Evolutionary conservation across 2,888 invertebrate species (phyloP), one percentile per base, ranked within the genome.

Genomic region (Morpho achilles): DNA sequence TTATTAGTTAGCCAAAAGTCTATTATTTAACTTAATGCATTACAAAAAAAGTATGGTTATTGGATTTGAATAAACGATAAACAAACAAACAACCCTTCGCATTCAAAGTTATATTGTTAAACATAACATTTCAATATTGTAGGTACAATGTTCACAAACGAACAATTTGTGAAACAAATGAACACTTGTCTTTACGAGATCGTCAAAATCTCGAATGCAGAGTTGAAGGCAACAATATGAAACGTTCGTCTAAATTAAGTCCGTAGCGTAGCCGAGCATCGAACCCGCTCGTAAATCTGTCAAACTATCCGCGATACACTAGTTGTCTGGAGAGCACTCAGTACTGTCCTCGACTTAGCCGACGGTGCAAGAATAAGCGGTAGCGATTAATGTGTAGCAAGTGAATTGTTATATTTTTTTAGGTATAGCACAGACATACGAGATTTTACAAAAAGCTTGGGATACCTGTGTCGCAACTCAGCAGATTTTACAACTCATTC

Each of bases 301-400:
- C 69, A 69, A 77, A 80, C 80, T 80, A 84, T 84, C 77, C 77
- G 75, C 81, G 76, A 79, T 84, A 82, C 79, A 77, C 79, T 79
- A 71, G 81, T 74, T 74, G 83, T 79, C 82, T 82, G 71, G 82
- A 84, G 84, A 80, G 84, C 84, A 83, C 87, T 87, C 82, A 83
- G 79, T 72, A 74, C 79, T 82, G 83, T 84, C 84, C 81, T 79
- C 78, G 71, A 74, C 71, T 78, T 75, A 62, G 61, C 10, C 59
- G 57, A 50, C 67, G 77, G 71, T 58, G 2, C 63, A 76, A 76
- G 65, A 22, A 45, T 40, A 43, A 56, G 55, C 23, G 23, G 10
- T 10, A 53, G 56, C 52, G 62, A 42, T 40, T 42, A 16, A 16
- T 16, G 16, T 16, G 16, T 16, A 16, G 16, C 16, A 16, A 16